Percentiles rank a stretch among this genome's conserved stretches.
Evolutionary conservation across 2,113 vertebrate species (phyloP).

Genomic region (Kryptolebias marmoratus): DNA sequence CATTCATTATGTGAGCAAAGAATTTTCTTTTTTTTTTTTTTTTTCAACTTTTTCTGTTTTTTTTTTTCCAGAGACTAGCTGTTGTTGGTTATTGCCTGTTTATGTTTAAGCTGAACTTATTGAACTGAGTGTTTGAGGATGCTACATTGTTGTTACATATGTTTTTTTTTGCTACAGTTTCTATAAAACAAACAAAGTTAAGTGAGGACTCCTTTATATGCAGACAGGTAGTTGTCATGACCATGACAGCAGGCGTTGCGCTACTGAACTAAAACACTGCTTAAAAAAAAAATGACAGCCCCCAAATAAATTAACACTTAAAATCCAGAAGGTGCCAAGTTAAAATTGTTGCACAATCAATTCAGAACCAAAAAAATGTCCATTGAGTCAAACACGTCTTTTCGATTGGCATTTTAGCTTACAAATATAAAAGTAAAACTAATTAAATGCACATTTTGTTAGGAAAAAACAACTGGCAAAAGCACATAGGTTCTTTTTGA

Average conservation of each 20-base stretch:
- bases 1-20: constrained; percentile 18
- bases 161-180: constrained; percentile 24
- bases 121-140: constrained; percentile 27
- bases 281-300: constrained; percentile 4
- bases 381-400: no score
- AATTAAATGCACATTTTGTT: constrained; percentile 7
- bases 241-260: constrained; percentile 75
- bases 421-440: constrained; percentile 12
- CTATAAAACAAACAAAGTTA: constrained; percentile 6
- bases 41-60: constrained; percentile 17
- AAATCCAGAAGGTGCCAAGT: constrained; percentile 32
- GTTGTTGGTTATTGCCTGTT: background rate
- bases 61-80: background rate
- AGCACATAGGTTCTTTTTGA: constrained; percentile 54
- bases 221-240: constrained; percentile 46
- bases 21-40: background rate
- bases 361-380: constrained; percentile 8
- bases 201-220: constrained; percentile 7
- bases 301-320: constrained; percentile 40
- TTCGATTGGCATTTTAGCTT: background rate
- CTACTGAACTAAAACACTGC: constrained; percentile 36
- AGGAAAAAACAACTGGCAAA: constrained; percentile 42
- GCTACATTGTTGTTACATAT: constrained; percentile 5
- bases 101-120: constrained; percentile 20
- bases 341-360: constrained; percentile 18